These are phyloP conservation scores for Barypeithes pellucidus DNA, from an alignment of 2,888 invertebrate species.

Conservation along the genomic window DNA sequence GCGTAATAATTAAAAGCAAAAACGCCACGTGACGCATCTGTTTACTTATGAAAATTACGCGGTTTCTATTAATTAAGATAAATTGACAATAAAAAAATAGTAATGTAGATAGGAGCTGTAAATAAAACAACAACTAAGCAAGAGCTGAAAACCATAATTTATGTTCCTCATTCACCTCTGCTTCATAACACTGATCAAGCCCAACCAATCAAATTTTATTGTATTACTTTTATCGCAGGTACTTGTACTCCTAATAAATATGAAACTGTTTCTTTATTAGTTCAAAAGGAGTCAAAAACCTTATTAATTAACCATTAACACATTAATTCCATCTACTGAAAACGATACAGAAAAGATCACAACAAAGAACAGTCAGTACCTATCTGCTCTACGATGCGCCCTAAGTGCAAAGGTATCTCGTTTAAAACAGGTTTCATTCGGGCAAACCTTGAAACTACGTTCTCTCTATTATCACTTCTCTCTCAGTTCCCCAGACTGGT, in stretches of 20 bases:
- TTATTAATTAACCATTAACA: no score
- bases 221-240: no score
- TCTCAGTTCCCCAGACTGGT: constrained; percentile 2
- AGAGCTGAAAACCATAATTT: no score
- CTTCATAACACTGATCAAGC: no score
- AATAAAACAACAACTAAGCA: no score
- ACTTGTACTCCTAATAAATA: no score
- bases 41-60: not conserved
- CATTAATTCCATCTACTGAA: not conserved
- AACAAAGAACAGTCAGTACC: not conserved
- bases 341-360: constrained; percentile 1
- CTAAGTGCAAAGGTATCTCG: constrained; percentile 20
- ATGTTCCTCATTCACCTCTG: no score
- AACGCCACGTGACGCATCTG: not conserved
- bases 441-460: constrained; percentile 26
- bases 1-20: constrained; percentile 2
- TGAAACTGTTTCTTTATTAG: no score
- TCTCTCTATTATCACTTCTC: constrained; percentile 11
- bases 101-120: no score
- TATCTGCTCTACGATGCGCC: constrained; percentile 19
- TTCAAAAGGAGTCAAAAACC: no score
- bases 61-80: not conserved
- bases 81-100: not conserved
- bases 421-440: constrained; percentile 32
- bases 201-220: no score